Evolutionary conservation across 2,797 vertebrate genomes (phyloP).

Genomic region (Taeniopygia guttata): DNA sequence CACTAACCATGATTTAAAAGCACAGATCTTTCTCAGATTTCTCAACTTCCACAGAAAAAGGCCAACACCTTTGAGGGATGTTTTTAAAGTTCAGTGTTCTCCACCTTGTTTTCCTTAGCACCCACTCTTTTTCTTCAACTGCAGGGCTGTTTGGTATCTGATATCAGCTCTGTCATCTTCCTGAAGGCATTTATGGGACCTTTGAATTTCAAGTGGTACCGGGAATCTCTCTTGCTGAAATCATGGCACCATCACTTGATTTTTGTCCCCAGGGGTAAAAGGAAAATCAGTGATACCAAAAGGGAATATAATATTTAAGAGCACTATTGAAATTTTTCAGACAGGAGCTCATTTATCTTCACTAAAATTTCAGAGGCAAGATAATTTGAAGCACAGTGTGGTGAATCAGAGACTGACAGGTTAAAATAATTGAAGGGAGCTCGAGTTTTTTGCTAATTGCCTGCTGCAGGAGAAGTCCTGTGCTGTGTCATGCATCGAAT

Average conservation of each 20-base stretch:
- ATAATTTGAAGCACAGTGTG: not conserved
- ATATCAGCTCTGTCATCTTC: not conserved
- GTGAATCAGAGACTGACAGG: not conserved
- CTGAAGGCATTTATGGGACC: not conserved
- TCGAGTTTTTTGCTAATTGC: not conserved
- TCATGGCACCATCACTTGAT: not conserved
- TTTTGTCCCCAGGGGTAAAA: not conserved
- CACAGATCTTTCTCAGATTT: not conserved
- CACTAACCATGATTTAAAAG: fast-evolving
- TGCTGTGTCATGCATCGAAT: not conserved
- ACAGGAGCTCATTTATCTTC: not conserved
- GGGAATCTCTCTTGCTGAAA: not conserved
- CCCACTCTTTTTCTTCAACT: not conserved
- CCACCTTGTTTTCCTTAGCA: not conserved
- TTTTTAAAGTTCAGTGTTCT: not conserved
- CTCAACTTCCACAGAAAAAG: not conserved
- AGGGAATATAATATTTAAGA: not conserved
- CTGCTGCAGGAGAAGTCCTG: not conserved
- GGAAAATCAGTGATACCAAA: not conserved
- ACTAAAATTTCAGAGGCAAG: not conserved
- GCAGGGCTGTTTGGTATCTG: not conserved
- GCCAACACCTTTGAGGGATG: not conserved
- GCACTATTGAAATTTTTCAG: not conserved
- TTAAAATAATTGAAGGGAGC: slow-evolving; percentile 7
- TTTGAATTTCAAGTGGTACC: not conserved